A percentile compares a stretch with the other conserved stretches of the same genome.
These are phyloP conservation scores for Apis dorsata DNA, from an alignment of 1,140 invertebrate species.

Conservation along the genomic window DNA sequence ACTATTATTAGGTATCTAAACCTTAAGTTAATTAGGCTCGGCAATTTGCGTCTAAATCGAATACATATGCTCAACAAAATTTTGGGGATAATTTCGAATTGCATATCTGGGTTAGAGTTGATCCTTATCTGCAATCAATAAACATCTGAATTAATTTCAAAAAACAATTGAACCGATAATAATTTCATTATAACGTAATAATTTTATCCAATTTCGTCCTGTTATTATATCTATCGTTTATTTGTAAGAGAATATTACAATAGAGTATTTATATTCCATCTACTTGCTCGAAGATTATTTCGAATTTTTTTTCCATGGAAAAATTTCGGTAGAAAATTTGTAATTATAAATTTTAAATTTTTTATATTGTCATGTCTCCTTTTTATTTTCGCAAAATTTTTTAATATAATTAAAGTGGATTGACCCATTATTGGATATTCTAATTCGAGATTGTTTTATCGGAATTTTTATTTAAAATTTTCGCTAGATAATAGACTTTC, in stretches of 20 bases:
- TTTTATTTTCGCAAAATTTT: neutral
- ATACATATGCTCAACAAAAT: conserved; percentile 2
- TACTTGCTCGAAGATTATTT: too few relatives aligned
- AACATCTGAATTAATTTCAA: conserved; percentile 1
- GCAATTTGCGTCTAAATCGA: neutral
- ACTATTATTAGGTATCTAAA: neutral
- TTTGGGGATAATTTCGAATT: neutral
- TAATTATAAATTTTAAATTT: neutral
- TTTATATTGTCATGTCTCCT: neutral
- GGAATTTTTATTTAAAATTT: neutral
- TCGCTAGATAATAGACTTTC: neutral
- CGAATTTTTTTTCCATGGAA: too few relatives aligned
- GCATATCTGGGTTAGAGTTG: conserved; percentile 7
- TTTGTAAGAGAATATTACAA: neutral
- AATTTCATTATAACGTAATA: too few relatives aligned
- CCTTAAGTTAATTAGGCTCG: conserved; percentile 2
- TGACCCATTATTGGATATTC: neutral
- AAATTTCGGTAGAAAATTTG: too few relatives aligned
- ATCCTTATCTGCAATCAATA: conserved; percentile 1
- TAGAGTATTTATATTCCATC: neutral
- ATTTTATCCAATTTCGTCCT: neutral
- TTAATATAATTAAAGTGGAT: neutral
- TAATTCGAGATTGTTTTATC: too few relatives aligned
- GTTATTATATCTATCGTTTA: neutral
- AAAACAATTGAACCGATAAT: neutral